Conservation (phyloP, 2,888 invertebrate species). For the Acholoe squamosa region DNA sequence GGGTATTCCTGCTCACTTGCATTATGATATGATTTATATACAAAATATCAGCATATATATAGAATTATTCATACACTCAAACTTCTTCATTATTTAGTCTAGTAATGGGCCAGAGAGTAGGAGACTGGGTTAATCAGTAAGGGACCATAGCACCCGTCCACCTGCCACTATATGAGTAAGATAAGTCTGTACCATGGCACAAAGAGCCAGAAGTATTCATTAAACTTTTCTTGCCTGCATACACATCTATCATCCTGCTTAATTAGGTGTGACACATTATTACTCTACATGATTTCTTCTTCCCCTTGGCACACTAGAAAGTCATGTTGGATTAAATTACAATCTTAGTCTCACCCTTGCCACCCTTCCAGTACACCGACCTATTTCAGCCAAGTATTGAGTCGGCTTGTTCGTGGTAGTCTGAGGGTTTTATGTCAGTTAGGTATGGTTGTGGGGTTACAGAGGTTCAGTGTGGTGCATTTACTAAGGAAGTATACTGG, state of each 20-base stretch:
- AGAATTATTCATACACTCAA: too few relatives aligned
- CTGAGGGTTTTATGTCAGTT: not conserved
- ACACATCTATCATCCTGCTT: not conserved
- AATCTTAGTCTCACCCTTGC: not conserved
- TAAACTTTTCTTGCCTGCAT: not conserved
- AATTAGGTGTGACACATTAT: not conserved
- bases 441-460: not conserved
- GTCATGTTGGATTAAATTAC: not conserved
- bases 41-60: too few relatives aligned
- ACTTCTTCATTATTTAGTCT: too few relatives aligned
- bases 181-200: not conserved
- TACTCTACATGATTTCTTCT: not conserved
- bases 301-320: not conserved
- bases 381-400: not conserved
- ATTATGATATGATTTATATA: too few relatives aligned
- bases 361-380: not conserved
- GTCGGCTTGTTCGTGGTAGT: not conserved
- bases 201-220: not conserved
- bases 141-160: not conserved
- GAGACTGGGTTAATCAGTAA: not conserved
- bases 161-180: not conserved
- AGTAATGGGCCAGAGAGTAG: not conserved
- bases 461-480: not conserved
- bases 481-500: not conserved
- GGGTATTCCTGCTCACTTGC: too few relatives aligned